Percentiles rank a stretch among this genome's conserved stretches.
These are phyloP conservation scores for Acleris cristana DNA, from an alignment of 2,888 invertebrate genomes.

Conservation along the genomic window DNA sequence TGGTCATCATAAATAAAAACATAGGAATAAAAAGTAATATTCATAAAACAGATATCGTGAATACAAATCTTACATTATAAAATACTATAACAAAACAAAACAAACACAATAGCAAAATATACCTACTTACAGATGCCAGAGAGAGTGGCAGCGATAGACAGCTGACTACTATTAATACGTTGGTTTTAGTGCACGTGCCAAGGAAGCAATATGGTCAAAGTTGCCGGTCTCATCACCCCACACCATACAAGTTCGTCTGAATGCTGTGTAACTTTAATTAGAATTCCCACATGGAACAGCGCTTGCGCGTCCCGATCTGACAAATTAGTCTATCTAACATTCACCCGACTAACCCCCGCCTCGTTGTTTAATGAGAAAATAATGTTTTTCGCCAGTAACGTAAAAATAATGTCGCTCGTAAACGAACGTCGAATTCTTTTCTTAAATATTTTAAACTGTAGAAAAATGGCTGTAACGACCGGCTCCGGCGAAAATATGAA, in stretches of 20 bases:
- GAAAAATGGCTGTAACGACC: slow-evolving; percentile 28
- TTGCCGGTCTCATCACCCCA: slow-evolving; percentile 25
- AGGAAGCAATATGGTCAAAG: slow-evolving; percentile 33
- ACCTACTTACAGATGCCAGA: too few relatives aligned
- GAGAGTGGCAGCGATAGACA: too few relatives aligned
- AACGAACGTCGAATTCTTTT: slow-evolving; percentile 24
- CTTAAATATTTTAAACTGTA: slow-evolving; percentile 34
- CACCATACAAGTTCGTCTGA: slow-evolving; percentile 27
- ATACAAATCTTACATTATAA: too few relatives aligned
- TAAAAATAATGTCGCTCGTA: slow-evolving; percentile 35
- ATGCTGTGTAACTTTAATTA: slow-evolving; percentile 38
- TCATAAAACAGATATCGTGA: too few relatives aligned
- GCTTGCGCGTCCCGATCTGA: slow-evolving; percentile 34
- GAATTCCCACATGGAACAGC: slow-evolving; percentile 32
- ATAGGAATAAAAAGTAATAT: too few relatives aligned
- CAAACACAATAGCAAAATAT: too few relatives aligned
- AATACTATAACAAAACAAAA: too few relatives aligned
- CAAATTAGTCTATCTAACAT: slow-evolving; percentile 38
- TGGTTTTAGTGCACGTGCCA: not conserved
- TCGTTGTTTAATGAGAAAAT: slow-evolving; percentile 35
- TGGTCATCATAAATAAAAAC: too few relatives aligned
- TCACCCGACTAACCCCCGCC: slow-evolving; percentile 31
- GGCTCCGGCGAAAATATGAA: slow-evolving; percentile 25
- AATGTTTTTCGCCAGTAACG: slow-evolving; percentile 33
- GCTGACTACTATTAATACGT: too few relatives aligned